Conservation (phyloP, 30 jellyfish, hydroid and myxozoan species). For the Hydractinia echinata region DNA sequence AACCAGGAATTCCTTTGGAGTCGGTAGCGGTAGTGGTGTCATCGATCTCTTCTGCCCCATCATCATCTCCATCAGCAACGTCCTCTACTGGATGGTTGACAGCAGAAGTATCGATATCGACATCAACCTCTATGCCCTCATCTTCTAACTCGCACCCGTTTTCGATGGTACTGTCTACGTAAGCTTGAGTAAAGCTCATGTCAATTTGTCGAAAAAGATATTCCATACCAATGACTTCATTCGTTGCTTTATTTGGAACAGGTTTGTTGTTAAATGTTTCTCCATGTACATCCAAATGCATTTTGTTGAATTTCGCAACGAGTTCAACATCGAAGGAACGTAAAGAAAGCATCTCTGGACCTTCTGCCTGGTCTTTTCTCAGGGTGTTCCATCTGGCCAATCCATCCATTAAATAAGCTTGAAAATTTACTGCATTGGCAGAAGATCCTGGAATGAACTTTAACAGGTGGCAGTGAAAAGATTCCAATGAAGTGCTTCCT, state of each 20-base stretch:
- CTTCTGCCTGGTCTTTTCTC: slow-evolving; percentile 24
- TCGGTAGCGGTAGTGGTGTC: too few relatives aligned
- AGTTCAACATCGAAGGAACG: neutral
- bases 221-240: slow-evolving; percentile 41
- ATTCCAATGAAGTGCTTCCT: slow-evolving; percentile 37
- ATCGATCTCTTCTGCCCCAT: too few relatives aligned
- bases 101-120: neutral
- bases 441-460: slow-evolving; percentile 23
- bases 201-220: slow-evolving; percentile 10
- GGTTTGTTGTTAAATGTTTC: neutral
- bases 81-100: neutral
- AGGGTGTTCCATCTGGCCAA: slow-evolving; percentile 30
- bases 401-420: slow-evolving; percentile 42
- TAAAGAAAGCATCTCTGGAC: neutral
- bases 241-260: neutral
- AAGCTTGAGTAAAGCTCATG: neutral
- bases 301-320: neutral
- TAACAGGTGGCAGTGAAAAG: slow-evolving; percentile 27
- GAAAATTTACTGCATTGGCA: slow-evolving; percentile 45
- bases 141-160: slow-evolving; percentile 21
- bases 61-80: neutral
- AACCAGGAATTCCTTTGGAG: slow-evolving; percentile 13
- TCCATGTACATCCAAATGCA: slow-evolving; percentile 2
- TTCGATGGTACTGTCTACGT: neutral
- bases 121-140: neutral